Base-by-base conservation (phyloP, 2,797 vertebrate genomes). In the Alectoris magna region DNA sequence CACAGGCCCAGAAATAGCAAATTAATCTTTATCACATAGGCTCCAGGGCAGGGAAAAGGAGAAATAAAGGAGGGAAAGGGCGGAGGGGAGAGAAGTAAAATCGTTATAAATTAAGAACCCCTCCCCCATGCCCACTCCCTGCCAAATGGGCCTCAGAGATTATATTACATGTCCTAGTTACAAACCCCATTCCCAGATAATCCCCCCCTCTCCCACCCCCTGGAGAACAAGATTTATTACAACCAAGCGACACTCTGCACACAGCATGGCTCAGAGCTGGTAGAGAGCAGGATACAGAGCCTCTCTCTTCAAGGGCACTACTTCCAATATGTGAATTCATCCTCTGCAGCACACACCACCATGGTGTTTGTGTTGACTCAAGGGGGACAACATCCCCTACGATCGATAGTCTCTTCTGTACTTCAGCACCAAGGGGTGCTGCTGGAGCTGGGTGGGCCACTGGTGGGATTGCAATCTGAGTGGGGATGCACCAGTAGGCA, bases 111-210 rank as follows among this genome's bases (percentile, higher is more conserved):
- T 67, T 67, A 90, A 94, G 94, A 94, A 84, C 82, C 94, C 95
- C 95, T 92, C 94, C 96, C 96, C 70, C 38, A 62, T 94, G 85
- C 95, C 97, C 96, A 91, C 62, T 96, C 91, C 51, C 92, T 88
- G 92, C 76, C 71, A 91, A 96, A 96, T 70, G 92, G 94, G 88
- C 86, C 94, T 96, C 63, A 59, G 96, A 96, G 97, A 98, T 98
- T 98, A 97, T 94, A 97, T 78, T 36, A 39, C 93, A 89, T 97
- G 97, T 95, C 97, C 97, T 98, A 98, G 97, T 97, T 98, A 97
- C 95, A 96, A 34, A 38, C 84, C 96, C 95, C 88, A 88, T 85
- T 80, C 92, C 87, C 95, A 74, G 92, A 95, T 95, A 96, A 96
- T 96, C 94, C 79, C 69, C 75, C 92, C 79, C 81, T 89, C 94